Evolutionary conservation across 2,113 vertebrate genomes (phyloP).

Genomic region (Corapipo altera): DNA sequence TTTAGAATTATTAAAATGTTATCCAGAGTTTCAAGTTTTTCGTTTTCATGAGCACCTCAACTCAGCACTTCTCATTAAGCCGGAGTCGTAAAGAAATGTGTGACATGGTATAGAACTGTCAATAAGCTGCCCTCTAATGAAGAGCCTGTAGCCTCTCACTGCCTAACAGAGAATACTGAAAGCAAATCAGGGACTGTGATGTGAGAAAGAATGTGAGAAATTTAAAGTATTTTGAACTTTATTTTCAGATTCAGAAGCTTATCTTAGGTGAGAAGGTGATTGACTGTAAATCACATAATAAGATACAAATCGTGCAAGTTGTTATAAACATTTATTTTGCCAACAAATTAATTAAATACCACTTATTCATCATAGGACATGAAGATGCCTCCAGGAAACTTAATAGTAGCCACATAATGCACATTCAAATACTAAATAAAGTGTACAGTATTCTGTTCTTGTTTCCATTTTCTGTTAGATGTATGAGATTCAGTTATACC

Average conservation of each 20-base stretch:
- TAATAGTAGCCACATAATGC: not conserved
- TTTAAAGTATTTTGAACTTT: not conserved
- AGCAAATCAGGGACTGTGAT: not conserved
- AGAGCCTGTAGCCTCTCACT: not conserved
- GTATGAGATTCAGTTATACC: not conserved
- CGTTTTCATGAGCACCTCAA: not conserved
- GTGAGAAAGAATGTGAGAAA: rapidly evolving
- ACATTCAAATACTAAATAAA: not conserved
- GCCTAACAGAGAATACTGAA: not conserved
- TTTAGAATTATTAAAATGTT: not conserved
- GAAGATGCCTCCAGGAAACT: not conserved
- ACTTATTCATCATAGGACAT: not conserved
- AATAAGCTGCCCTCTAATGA: not conserved
- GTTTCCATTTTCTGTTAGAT: not conserved
- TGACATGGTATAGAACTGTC: not conserved
- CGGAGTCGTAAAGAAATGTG: not conserved
- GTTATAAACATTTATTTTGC: not conserved
- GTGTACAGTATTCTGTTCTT: not conserved
- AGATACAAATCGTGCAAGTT: not conserved
- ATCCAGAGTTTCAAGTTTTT: not conserved
- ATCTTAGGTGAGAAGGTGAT: not conserved
- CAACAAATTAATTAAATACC: not conserved
- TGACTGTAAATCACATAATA: not conserved
- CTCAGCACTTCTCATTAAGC: not conserved
- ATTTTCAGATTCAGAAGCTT: not conserved